These are phyloP conservation scores for Amphiduros pacificus DNA, from an alignment of 2,888 invertebrate species.

Conservation along the genomic window DNA sequence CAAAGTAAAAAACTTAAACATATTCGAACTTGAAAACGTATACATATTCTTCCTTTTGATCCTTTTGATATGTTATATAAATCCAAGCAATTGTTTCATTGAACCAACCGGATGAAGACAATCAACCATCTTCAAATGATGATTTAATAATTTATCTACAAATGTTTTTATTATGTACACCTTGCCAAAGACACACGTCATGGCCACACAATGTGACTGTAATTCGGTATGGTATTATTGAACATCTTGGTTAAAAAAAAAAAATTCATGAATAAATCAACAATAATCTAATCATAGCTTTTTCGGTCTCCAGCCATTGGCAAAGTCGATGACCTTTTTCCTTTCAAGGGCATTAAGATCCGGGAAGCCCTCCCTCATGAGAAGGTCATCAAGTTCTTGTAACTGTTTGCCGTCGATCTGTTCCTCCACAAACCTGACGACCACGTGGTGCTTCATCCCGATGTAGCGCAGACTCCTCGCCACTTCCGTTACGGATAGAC, in stretches of 20 bases:
- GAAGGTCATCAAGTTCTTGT: slow-evolving; percentile 43
- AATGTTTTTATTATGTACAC: no score
- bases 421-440: slow-evolving; percentile 47
- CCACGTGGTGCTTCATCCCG: slow-evolving; percentile 52
- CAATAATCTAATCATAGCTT: slow-evolving; percentile 23
- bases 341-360: slow-evolving; percentile 52
- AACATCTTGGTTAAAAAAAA: background rate
- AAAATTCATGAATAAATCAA: background rate
- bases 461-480: slow-evolving; percentile 50
- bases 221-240: no score
- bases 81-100: no score
- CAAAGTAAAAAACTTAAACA: no score
- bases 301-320: slow-evolving; percentile 54
- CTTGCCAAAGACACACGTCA: no score
- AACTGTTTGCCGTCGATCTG: slow-evolving; percentile 54
- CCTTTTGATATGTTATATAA: no score
- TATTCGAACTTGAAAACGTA: no score
- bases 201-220: no score
- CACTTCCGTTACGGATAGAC: slow-evolving; percentile 47
- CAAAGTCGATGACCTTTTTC: slow-evolving; percentile 55
- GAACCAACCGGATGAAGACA: no score
- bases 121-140: no score
- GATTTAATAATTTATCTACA: no score
- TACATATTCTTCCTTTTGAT: no score
- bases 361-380: slow-evolving; percentile 53